Evolutionary conservation across 2,797 vertebrate genomes (phyloP).

Genomic region (Ctenosaura bakeri): DNA sequence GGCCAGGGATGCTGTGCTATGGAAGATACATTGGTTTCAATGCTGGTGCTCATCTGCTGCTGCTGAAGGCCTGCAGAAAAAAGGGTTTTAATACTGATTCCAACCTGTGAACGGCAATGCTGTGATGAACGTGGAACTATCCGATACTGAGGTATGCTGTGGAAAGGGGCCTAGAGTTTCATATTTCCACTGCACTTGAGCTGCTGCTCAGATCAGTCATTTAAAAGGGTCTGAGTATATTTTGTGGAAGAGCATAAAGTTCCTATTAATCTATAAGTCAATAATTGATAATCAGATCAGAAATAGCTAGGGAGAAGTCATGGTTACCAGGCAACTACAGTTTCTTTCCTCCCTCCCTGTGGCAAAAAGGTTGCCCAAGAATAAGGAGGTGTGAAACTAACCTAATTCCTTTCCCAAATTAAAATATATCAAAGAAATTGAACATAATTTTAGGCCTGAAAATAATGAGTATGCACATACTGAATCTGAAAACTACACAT

Average conservation of each 20-base stretch:
- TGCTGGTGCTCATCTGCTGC: too few relatives aligned
- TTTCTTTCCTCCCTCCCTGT: background rate
- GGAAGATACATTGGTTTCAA: too few relatives aligned
- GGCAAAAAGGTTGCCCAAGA: background rate
- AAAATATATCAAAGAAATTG: constrained; percentile 1
- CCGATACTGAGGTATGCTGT: too few relatives aligned
- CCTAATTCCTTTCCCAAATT: background rate
- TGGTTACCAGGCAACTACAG: background rate
- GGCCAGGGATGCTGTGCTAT: too few relatives aligned
- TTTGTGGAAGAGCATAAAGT: background rate
- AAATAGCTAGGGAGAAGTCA: background rate
- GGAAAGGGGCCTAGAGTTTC: background rate
- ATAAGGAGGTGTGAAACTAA: background rate
- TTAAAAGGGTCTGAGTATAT: background rate
- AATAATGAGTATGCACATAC: background rate
- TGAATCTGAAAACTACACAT: background rate
- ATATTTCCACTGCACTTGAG: background rate
- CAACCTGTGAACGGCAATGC: too few relatives aligned
- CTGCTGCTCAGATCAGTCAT: background rate
- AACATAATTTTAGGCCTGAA: background rate
- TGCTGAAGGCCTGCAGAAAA: too few relatives aligned
- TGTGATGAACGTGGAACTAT: too few relatives aligned
- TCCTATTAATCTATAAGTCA: background rate
- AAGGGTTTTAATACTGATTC: too few relatives aligned
- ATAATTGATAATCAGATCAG: background rate